Evolutionary conservation across 2,113 vertebrate species (phyloP).

Genomic region (Lathamus discolor): DNA sequence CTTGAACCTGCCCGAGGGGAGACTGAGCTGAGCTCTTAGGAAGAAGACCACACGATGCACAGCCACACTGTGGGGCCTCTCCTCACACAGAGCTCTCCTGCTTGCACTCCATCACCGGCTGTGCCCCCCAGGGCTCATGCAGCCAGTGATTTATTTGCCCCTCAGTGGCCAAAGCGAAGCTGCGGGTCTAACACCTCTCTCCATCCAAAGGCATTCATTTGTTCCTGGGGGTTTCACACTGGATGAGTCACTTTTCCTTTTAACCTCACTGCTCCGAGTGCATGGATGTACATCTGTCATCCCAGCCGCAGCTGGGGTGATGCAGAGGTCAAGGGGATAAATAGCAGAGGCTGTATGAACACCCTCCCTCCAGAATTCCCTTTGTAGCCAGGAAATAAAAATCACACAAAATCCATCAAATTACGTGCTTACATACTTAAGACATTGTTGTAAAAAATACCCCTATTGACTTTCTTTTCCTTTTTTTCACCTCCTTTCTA

Average conservation of each 20-base stretch:
- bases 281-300: slow-evolving; percentile 1
- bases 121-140: fast-evolving
- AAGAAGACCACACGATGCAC: neutral
- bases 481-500: neutral
- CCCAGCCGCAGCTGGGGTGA: neutral
- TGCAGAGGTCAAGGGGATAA: slow-evolving; percentile 13
- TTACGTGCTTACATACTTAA: neutral
- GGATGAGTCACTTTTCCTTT: slow-evolving; percentile 44
- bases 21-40: neutral
- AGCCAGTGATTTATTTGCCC: neutral
- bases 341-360: neutral
- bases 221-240: neutral
- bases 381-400: slow-evolving; percentile 9
- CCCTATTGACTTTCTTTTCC: neutral
- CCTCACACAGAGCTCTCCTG: neutral
- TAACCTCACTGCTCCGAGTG: neutral
- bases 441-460: neutral
- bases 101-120: neutral
- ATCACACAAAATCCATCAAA: neutral
- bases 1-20: neutral
- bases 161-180: neutral
- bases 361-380: neutral
- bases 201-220: neutral
- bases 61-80: neutral
- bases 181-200: neutral